Evolutionary conservation across 1,140 invertebrate genomes (phyloP).

Genomic region (Orchesella cincta): DNA sequence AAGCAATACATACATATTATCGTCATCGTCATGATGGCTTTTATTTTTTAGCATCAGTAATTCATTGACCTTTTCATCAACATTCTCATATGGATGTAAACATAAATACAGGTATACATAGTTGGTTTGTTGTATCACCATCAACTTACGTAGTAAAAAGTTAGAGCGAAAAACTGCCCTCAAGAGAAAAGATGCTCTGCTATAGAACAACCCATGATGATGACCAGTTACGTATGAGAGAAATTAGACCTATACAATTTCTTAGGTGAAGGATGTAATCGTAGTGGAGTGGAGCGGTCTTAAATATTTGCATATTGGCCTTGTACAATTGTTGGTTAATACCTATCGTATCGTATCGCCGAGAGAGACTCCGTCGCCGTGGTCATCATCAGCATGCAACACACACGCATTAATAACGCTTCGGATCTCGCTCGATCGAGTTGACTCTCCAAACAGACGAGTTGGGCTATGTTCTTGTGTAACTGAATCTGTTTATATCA

Average conservation of each 20-base stretch:
- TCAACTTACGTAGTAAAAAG: not conserved
- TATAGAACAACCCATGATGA: no score
- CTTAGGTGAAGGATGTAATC: no score
- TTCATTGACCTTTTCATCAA: constrained; percentile 27
- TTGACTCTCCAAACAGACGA: no score
- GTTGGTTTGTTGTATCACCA: not conserved
- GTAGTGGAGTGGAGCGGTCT: no score
- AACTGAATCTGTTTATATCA: no score
- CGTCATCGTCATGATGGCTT: not conserved
- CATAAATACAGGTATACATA: constrained; percentile 1
- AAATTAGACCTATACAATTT: no score
- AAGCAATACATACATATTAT: constrained; percentile 9
- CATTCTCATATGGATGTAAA: constrained; percentile 1
- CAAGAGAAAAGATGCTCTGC: not conserved
- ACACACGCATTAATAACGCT: no score
- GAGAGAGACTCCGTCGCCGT: not conserved
- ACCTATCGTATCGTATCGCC: not conserved
- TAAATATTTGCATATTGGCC: constrained; percentile 19
- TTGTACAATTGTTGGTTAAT: not conserved
- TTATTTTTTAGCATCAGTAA: constrained; percentile 20
- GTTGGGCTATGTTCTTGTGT: no score
- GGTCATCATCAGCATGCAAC: not conserved
- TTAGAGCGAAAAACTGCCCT: not conserved
- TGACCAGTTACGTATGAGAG: no score
- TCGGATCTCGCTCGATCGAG: no score